Conservation (phyloP, 2,113 vertebrate genomes). For the Dolichallabes microphthalmus region DNA sequence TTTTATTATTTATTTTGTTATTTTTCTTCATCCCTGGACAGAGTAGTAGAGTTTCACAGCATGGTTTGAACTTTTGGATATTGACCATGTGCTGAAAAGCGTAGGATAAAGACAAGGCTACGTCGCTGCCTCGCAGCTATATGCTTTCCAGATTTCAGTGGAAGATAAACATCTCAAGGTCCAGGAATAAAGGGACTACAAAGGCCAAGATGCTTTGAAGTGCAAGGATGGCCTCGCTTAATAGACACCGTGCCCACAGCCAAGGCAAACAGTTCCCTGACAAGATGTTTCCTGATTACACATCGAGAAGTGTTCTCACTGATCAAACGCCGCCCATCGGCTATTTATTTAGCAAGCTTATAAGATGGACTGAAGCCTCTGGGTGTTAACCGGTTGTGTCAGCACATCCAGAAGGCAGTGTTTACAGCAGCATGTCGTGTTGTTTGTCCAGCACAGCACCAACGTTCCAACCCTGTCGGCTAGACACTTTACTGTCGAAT, state of each 20-base stretch:
- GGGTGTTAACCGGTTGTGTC: conserved; percentile 46
- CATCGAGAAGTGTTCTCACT: conserved; percentile 43
- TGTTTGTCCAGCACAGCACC: conserved; percentile 32
- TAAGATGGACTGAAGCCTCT: conserved; percentile 38
- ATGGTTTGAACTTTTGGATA: conserved; percentile 77
- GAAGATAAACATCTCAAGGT: conserved; percentile 78
- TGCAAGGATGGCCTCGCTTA: conserved; percentile 71
- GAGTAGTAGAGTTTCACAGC: conserved; percentile 61
- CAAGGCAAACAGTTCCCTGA: conserved; percentile 77
- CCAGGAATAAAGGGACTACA: conserved; percentile 63
- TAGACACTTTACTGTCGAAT: neutral
- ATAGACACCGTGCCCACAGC: conserved; percentile 69
- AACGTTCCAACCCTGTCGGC: neutral
- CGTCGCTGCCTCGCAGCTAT: conserved; percentile 69
- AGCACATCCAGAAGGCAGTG: conserved; percentile 5
- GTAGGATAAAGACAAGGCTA: conserved; percentile 67
- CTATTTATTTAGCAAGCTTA: conserved; percentile 53
- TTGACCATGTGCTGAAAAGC: conserved; percentile 66
- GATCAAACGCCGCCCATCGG: conserved; percentile 63
- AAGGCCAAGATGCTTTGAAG: conserved; percentile 76
- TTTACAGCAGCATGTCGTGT: conserved; percentile 29
- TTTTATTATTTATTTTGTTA: conserved; percentile 77
- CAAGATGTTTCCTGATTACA: conserved; percentile 68
- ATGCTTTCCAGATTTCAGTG: conserved; percentile 73
- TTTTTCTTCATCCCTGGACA: conserved; percentile 48